Percentiles rank a stretch among this genome's conserved stretches.
phyloP scores from a whole-genome alignment of 2,797 vertebrate species.

The Microhierax caerulescens region DNA sequence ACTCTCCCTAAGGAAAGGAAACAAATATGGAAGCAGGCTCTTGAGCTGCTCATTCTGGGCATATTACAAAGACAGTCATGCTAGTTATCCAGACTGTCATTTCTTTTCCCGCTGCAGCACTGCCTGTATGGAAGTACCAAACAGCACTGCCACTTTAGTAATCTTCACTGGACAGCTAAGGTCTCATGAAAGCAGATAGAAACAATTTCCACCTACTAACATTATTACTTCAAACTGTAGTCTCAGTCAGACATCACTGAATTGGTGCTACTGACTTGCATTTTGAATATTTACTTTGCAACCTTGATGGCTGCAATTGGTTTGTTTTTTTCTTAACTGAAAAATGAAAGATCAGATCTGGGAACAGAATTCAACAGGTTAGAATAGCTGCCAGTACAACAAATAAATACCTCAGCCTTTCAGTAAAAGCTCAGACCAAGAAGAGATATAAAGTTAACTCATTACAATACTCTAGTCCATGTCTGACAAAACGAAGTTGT shows the following conservation, averaged over 20 bases:
- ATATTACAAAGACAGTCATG: not conserved
- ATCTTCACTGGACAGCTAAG: not conserved
- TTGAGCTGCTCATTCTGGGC: not conserved
- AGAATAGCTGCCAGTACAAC: not conserved
- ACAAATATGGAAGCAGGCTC: not conserved
- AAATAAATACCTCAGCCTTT: not conserved
- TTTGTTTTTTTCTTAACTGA: rapidly evolving
- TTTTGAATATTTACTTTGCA: not conserved
- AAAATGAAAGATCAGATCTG: not conserved
- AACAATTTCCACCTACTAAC: not conserved
- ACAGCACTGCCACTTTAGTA: not conserved
- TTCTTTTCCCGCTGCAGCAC: not conserved
- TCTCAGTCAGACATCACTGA: not conserved
- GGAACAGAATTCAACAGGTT: not conserved
- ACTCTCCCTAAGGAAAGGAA: not conserved
- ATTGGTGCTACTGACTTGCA: not conserved
- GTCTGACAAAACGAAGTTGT: slow-evolving; percentile 10
- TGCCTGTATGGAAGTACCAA: not conserved
- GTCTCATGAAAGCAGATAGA: not conserved
- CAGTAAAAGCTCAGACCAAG: not conserved
- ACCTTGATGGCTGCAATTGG: not conserved
- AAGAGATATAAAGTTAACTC: not conserved
- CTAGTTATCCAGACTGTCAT: not conserved
- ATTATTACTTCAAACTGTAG: not conserved
- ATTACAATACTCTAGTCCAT: not conserved